phyloP scores from a whole-genome alignment of 2,797 vertebrate species.

The Bovichtus diacanthus region DNA sequence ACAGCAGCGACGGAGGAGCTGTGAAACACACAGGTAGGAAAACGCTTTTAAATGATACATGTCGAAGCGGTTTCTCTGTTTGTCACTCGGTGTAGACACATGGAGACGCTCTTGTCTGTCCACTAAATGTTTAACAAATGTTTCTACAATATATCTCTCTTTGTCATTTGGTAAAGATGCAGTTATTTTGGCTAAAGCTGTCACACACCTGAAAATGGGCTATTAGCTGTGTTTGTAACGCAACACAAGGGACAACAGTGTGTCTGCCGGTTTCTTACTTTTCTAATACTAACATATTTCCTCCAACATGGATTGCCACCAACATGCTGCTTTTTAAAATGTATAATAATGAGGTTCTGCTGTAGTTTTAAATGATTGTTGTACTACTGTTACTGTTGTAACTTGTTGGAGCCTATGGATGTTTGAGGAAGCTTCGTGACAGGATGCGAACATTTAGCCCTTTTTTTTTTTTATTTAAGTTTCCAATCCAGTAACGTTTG shows the following conservation, averaged over 20 bases:
- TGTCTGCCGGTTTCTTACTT: constrained; percentile 9
- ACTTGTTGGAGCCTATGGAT: neutral
- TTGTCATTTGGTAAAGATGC: neutral
- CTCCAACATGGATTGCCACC: too few species aligned
- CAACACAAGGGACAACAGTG: neutral
- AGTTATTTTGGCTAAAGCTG: constrained; percentile 6
- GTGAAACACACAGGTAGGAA: constrained; percentile 61
- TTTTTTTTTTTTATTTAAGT: neutral
- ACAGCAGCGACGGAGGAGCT: constrained; percentile 50
- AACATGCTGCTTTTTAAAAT: too few species aligned
- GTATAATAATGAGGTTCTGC: neutral
- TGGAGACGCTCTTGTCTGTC: neutral
- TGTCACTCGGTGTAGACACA: constrained; percentile 5
- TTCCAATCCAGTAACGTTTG: too few species aligned
- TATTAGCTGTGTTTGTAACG: neutral
- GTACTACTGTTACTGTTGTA: too few species aligned
- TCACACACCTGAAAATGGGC: neutral
- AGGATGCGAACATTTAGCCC: neutral
- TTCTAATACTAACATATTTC: neutral
- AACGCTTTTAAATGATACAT: neutral
- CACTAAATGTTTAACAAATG: constrained; percentile 4
- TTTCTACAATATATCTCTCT: neutral
- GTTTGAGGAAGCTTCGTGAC: neutral
- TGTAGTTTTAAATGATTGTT: too few species aligned
- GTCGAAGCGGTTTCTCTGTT: neutral